Conservation (phyloP, 2,113 vertebrate species). For the Rattus rattus region DNA sequence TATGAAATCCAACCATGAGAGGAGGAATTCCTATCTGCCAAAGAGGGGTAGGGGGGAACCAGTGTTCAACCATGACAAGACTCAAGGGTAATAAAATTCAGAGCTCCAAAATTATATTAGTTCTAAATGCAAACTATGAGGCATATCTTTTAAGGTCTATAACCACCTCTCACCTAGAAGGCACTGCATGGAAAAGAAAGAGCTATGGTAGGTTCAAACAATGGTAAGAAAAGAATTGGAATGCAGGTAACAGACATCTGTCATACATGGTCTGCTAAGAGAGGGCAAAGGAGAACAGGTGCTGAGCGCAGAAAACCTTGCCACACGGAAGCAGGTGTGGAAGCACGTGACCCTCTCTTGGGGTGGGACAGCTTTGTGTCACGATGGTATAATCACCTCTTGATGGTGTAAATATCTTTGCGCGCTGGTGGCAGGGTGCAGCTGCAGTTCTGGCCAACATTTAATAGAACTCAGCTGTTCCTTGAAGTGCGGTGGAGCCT, state of each 20-base stretch:
- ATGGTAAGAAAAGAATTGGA: background rate
- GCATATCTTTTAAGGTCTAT: background rate
- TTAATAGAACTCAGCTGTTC: background rate
- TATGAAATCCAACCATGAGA: background rate
- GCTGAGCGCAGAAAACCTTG: background rate
- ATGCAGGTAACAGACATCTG: background rate
- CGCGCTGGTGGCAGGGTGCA: background rate
- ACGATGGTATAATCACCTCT: background rate
- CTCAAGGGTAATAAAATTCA: background rate
- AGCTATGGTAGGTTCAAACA: background rate
- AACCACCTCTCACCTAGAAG: background rate
- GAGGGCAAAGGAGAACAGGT: background rate
- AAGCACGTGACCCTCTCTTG: background rate
- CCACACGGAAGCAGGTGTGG: background rate
- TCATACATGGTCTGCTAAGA: background rate
- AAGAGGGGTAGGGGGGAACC: too few species aligned
- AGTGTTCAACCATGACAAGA: background rate
- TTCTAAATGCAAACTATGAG: background rate
- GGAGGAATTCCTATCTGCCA: background rate
- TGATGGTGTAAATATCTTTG: background rate
- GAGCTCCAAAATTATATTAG: background rate
- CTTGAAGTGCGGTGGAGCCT: background rate
- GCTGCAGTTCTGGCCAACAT: background rate
- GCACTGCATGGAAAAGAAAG: background rate
- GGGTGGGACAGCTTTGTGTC: background rate